These are phyloP conservation scores for Andrena dorsata DNA, from an alignment of 2,888 invertebrate species.

Conservation along the genomic window DNA sequence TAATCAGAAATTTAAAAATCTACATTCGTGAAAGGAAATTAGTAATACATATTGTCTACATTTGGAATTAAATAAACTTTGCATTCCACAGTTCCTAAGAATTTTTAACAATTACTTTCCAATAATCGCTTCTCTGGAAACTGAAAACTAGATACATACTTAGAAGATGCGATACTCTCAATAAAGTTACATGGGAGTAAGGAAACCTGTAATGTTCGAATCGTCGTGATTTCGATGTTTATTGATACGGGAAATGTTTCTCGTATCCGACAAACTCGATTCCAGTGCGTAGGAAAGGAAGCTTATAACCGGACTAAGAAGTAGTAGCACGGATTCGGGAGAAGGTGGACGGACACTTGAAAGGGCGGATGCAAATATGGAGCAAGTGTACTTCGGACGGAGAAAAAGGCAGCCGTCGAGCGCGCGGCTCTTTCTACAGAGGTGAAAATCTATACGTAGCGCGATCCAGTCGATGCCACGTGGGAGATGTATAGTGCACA, in stretches of 20 bases:
- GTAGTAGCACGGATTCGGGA: conserved; percentile 34
- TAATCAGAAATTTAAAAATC: no score
- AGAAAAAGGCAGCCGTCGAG: conserved; percentile 59
- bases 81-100: no score
- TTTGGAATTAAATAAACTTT: no score
- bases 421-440: conserved; percentile 50
- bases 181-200: no score
- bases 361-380: conserved; percentile 56
- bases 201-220: neutral
- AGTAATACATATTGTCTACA: no score
- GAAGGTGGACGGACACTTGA: conserved; percentile 41
- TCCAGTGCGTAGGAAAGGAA: neutral
- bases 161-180: no score
- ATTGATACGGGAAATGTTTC: neutral
- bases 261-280: no score
- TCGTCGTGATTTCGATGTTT: neutral
- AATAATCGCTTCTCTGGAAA: no score
- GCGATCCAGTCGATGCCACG: conserved; percentile 53
- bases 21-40: no score
- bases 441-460: conserved; percentile 50
- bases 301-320: conserved; percentile 18
- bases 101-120: no score
- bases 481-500: conserved; percentile 6
- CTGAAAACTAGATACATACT: no score
- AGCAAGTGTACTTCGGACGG: conserved; percentile 58